Conservation (phyloP, 2,888 invertebrate species). For the Melanargia galathea region DNA sequence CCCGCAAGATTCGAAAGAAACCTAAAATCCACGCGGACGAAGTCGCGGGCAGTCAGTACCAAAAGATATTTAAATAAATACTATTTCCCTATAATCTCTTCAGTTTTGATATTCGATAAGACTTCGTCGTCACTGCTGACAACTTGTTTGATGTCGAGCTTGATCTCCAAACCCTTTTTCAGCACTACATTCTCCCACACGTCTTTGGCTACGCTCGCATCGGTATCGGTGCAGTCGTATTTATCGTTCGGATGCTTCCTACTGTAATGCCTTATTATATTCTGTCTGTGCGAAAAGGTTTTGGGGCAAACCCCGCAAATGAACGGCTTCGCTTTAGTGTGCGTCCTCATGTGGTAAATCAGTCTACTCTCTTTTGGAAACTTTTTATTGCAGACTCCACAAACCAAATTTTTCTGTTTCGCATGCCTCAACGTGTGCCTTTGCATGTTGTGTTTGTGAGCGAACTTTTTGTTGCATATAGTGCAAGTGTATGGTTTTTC, state of each 20-base stretch:
- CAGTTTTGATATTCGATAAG: slow-evolving; percentile 16
- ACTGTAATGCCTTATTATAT: slow-evolving; percentile 60
- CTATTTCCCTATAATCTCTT: slow-evolving; percentile 19
- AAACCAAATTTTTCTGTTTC: slow-evolving; percentile 56
- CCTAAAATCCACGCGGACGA: too few relatives aligned
- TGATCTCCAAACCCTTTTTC: slow-evolving; percentile 38
- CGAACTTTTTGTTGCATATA: slow-evolving; percentile 58
- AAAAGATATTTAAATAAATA: too few relatives aligned
- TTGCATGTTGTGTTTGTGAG: slow-evolving; percentile 65
- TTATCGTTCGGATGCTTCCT: slow-evolving; percentile 61
- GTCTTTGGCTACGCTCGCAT: slow-evolving; percentile 59
- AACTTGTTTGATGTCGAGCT: slow-evolving; percentile 33
- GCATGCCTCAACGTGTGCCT: slow-evolving; percentile 56
- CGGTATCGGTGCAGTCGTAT: slow-evolving; percentile 55
- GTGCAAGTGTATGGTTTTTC: slow-evolving; percentile 54
- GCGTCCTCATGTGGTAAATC: slow-evolving; percentile 64
- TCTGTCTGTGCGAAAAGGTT: slow-evolving; percentile 65
- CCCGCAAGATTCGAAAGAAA: too few relatives aligned
- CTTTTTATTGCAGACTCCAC: slow-evolving; percentile 60
- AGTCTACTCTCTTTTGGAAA: slow-evolving; percentile 65
- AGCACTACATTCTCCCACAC: slow-evolving; percentile 58
- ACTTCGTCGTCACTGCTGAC: slow-evolving; percentile 23
- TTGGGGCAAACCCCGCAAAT: slow-evolving; percentile 57
- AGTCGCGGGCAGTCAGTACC: too few relatives aligned
- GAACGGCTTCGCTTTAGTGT: slow-evolving; percentile 61